Base-by-base conservation (phyloP, 1,140 invertebrate genomes). In the Ostrea edulis region DNA sequence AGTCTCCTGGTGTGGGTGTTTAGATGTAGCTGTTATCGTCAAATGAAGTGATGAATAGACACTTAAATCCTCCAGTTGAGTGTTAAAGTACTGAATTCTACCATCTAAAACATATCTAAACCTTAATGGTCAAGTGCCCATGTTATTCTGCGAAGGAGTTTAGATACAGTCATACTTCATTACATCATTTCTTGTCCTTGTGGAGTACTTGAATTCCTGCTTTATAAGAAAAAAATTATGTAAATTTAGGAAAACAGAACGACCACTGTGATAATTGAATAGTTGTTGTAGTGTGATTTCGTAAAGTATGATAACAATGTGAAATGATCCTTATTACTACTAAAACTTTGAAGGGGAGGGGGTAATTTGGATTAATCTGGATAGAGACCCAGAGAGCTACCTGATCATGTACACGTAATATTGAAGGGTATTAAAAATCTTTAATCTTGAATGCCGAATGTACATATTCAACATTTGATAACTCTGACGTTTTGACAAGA, bases 1-100 rank as follows among this genome's bases (percentile, higher is more conserved):
- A 77, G 12, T 25, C 68, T 77, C 68, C 29, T 77, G 29, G 29
- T 77, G 68, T 77, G 68, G 68, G 68, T 35, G 68, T 77, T 77
- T 35, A 35, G 25, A 77, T 77, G 68, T 77, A 29, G 68, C 25
- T 25, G 12, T 77, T 77, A 77, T 77, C 35, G 68, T 77, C 68
- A 77, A 77, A 77, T 29, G 25, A 77, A 77, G 68, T 29, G 68
- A 77, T 77, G 68, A 77, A 77, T 77, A 25, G 25, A 17, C 25
- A 77, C 25, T 77, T 44, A 77, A 35, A 77, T 35, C 29, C 68
- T 77, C 25, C 9, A 25, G 8, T 25, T 11, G 68, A 29, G 68
- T 35, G 58, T 20, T n/a, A 62, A 22, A 35, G 68, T 35, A 25
- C 68, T 77, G 68, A 77, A 77, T 35, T 77, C 29, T 29, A 62